A percentile compares a stretch with the other conserved stretches of the same genome.
phyloP scores from a whole-genome alignment of 2,113 vertebrate genomes.

The Nipponia nippon region DNA sequence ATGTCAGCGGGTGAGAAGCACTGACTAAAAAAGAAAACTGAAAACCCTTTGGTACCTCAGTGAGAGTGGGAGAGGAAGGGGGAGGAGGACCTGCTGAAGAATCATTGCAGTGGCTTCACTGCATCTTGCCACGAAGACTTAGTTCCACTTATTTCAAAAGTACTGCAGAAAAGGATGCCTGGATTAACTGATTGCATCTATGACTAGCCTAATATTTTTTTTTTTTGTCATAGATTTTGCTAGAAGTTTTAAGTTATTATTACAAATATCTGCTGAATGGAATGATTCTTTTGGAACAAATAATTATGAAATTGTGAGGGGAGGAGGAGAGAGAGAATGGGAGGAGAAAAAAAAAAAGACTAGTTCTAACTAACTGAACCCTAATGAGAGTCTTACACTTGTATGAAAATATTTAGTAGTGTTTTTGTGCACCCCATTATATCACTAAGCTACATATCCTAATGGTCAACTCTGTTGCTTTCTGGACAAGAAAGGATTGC shows the following conservation, averaged over 20 bases:
- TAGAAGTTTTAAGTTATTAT: background rate
- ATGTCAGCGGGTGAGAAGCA: background rate
- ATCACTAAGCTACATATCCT: background rate
- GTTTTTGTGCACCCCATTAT: background rate
- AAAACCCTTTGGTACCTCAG: background rate
- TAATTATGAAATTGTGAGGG: background rate
- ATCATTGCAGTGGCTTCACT: background rate
- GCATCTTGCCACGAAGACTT: background rate
- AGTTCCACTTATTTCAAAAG: background rate
- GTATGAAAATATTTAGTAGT: background rate
- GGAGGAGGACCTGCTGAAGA: background rate
- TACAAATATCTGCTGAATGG: background rate
- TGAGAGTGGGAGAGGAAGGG: background rate
- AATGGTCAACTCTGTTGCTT: background rate
- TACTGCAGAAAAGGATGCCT: background rate
- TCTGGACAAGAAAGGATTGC: background rate
- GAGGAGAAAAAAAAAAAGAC: background rate
- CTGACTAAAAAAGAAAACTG: background rate
- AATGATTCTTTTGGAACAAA: constrained; percentile 29
- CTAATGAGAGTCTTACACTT: background rate
- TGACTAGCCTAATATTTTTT: background rate
- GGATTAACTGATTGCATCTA: background rate
- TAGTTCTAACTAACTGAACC: background rate
- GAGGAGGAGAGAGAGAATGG: fast-evolving
- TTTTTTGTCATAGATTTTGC: constrained; percentile 2